Base-by-base conservation (phyloP, 2,888 invertebrate genomes). In the Sepioteuthis lessoniana region DNA sequence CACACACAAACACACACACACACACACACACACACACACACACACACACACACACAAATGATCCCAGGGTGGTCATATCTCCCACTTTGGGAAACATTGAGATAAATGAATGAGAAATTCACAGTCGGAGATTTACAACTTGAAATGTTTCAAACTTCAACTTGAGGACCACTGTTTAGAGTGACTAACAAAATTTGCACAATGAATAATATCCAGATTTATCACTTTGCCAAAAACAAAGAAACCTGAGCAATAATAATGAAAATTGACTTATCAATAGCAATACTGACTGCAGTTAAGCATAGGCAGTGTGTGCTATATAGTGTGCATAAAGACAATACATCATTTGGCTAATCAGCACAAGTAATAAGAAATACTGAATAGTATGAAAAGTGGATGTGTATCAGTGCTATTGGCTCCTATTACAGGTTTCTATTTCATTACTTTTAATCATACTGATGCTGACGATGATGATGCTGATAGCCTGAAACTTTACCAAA, bases 291-390 rank as follows among this genome's bases (percentile, higher is more conserved):
- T 76, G 19, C 31, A n/a, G 10, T n/a, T 76, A 31, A 76, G n/a
- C 76, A 76, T n/a, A n/a, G n/a, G 8, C 76, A 31, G 76, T n/a
- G 76, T 76, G 31, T 60, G 42, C 42, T 4, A 31, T 37, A 38
- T 31, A 16, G 50, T 46, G 92, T 92, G 50, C 92, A 92, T 92
- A 42, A 92, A 92, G 46, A 42, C 92, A 92, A 46, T 47, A 92
- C n/a, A n/a, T 76, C 76, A 76, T 76, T 31, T 31, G 76, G n/a
- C 76, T 76, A 76, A 47, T 31, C 37, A 93, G 28, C n/a, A 93
- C 28, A 93, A 93, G 10, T 47, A 47, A 93, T 93, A 42, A 91
- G 46, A 91, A 91, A 91, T 28, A 42, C 31, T 19, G 91, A 38
- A 37, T 91, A 91, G 8, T n/a, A 42, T 91, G 46, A 91, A 46